Percentiles rank a stretch among this genome's conserved stretches.
Evolutionary conservation across 53 echinoderm and acorn worm species (phyloP).

Genomic region (Holothuria scabra): DNA sequence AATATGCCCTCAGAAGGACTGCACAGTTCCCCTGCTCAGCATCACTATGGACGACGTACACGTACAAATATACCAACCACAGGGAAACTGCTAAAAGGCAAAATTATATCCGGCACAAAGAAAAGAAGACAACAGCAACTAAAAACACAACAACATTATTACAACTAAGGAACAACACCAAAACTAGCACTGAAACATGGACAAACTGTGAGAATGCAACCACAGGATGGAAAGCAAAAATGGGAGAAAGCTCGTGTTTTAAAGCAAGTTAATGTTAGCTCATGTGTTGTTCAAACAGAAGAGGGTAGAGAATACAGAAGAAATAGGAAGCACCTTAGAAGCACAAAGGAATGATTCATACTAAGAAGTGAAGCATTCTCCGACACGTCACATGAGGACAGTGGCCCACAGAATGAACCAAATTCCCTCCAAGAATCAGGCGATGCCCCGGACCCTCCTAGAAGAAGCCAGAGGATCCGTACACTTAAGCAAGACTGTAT

Average conservation of each 20-base stretch:
- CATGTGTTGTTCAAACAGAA: too few relatives aligned
- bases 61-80: conserved; percentile 31
- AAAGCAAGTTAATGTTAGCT: conserved; percentile 46
- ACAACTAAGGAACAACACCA: conserved; percentile 36
- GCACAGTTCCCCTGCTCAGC: conserved; percentile 27
- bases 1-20: conserved; percentile 51
- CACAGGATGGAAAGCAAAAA: background rate
- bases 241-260: conserved; percentile 36
- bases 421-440: background rate
- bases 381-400: background rate
- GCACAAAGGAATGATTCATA: background rate
- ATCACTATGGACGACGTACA: background rate
- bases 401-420: background rate
- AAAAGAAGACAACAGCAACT: conserved; percentile 2
- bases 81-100: conserved; percentile 54
- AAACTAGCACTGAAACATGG: background rate
- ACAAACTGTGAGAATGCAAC: conserved; percentile 28
- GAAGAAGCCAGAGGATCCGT: conserved; percentile 24
- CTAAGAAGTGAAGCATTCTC: background rate
- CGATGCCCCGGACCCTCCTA: background rate
- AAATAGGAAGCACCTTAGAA: conserved; percentile 56
- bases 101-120: conserved; percentile 42
- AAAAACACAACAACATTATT: conserved; percentile 39
- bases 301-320: conserved; percentile 53
- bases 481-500: conserved; percentile 13